phyloP scores from a whole-genome alignment of 2,888 invertebrate genomes.

The Rhodophaea formosa region DNA sequence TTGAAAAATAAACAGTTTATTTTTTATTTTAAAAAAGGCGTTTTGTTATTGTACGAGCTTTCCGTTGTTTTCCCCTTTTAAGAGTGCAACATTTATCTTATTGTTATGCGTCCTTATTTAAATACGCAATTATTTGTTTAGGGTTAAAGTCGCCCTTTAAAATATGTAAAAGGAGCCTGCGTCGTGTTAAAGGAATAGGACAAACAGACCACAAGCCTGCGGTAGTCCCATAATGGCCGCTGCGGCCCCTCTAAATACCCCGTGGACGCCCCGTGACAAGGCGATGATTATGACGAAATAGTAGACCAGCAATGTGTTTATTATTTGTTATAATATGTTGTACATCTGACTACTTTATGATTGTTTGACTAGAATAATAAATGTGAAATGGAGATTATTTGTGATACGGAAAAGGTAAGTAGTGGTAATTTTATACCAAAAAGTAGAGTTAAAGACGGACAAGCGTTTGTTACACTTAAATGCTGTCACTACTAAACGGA shows the following conservation, averaged over 20 bases:
- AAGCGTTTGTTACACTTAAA: no score
- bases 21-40: not conserved
- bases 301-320: not conserved
- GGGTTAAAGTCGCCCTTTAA: constrained; percentile 16
- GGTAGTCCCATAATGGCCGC: not conserved
- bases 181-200: constrained; percentile 6
- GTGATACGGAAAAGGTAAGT: no score
- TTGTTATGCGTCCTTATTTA: constrained; percentile 7
- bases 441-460: no score
- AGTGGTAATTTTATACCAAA: no score
- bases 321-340: no score
- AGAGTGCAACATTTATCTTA: constrained; percentile 5
- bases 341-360: no score
- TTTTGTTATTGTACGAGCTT: not conserved
- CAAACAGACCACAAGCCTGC: constrained; percentile 12
- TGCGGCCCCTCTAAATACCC: not conserved
- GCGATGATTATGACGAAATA: not conserved
- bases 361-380: no score
- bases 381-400: no score
- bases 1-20: no score
- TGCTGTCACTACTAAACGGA: no score
- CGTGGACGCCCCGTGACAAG: not conserved
- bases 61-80: not conserved
- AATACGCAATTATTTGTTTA: constrained; percentile 17
- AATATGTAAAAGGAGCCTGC: constrained; percentile 14